phyloP scores from a whole-genome alignment of 2,797 vertebrate genomes.

The Harpagifer antarcticus region DNA sequence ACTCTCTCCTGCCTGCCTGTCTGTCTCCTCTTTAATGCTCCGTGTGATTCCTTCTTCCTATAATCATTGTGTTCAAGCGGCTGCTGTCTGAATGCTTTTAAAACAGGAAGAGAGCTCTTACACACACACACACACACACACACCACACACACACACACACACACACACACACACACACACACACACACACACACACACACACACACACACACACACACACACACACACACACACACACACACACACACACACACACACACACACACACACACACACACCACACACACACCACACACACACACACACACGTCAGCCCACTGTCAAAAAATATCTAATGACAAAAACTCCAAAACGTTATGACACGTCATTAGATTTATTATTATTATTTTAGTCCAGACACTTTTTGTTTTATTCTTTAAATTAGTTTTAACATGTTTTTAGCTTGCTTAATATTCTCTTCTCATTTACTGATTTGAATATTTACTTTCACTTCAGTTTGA shows the following conservation, averaged over 20 bases:
- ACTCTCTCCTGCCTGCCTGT: not conserved
- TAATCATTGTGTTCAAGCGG: conserved; percentile 21
- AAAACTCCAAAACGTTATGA: not conserved
- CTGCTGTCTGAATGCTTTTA: conserved; percentile 23
- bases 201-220: not conserved
- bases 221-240: not conserved
- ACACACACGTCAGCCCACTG: not conserved
- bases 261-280: too few species aligned
- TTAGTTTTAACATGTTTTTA: not conserved
- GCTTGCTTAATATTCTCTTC: not conserved
- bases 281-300: not conserved
- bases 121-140: not conserved
- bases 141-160: too few species aligned
- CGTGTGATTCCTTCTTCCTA: not conserved
- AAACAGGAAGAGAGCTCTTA: conserved; percentile 70
- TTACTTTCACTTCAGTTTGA: conserved; percentile 31
- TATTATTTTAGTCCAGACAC: not conserved
- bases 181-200: not conserved
- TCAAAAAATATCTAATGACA: not conserved
- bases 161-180: too few species aligned
- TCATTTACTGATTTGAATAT: not conserved
- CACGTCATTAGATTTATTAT: not conserved
- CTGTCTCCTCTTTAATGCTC: not conserved
- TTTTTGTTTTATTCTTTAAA: not conserved
- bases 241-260: too few species aligned